Evolutionary conservation across 2,113 vertebrate genomes (phyloP), one percentile per base, ranked within the genome.

Genomic region (Semnopithecus entellus): DNA sequence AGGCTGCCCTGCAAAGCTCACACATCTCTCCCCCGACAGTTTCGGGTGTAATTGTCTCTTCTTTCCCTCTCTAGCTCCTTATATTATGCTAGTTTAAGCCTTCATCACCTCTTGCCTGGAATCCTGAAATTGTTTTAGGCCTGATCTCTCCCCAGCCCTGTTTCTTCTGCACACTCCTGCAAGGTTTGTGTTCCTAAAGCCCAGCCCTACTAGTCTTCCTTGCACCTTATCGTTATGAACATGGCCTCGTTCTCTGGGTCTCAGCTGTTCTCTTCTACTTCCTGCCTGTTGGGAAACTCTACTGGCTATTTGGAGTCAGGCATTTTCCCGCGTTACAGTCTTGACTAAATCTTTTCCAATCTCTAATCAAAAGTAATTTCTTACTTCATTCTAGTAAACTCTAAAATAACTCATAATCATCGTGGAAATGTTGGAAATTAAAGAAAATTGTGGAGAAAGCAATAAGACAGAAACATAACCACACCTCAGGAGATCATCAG

Each of bases 171-270:
- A 16, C 1, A 0, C 40, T 0, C 0, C 9, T 20, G 50, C n/a
- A 40, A 2, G 27, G 10, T 35, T 80, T 22, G 64, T 38, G 25
- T 40, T 50, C 16, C 38, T 27, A 13, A 17, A 40, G 8, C 38
- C 55, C 25, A 35, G 70, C 13, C 18, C 20, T 1, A 0, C 12
- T 38, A 18, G 18, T 22, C 61, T 40, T 38, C 22, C 27, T 20
- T 2, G 2, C 40, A 45, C 5, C 18, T 35, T n/a, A 0, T 0
- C 0, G 4, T 27, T 57, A 10, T 8, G 70, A 17, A 11, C 8
- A 6, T 23, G 3, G 1, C 14, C 30, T 30, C 14, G 6, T 16
- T 64, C 48, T 43, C 32, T 8, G 48, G 35, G 5, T 32, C 48
- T n/a, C 16, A 5, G 35, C 14, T 4, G 27, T 32, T 30, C 35